A percentile compares a stretch with the other conserved stretches of the same genome.
Conservation (phyloP, 2,797 vertebrate species). For the Fratercula arctica region DNA sequence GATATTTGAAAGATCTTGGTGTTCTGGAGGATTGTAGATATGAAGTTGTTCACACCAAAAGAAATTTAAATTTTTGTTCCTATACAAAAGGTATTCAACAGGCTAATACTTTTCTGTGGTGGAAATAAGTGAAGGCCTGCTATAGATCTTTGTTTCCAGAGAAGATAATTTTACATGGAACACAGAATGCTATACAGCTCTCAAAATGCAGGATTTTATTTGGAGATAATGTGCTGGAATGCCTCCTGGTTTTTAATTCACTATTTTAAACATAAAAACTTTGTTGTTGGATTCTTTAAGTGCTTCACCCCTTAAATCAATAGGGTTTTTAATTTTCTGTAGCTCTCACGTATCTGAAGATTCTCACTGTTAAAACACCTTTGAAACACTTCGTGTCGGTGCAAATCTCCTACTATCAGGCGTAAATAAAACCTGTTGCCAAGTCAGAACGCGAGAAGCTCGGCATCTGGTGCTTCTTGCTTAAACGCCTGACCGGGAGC, state of each 20-base stretch:
- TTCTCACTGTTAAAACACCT: constrained; percentile 10
- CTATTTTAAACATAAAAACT: neutral
- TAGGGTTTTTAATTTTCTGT: neutral
- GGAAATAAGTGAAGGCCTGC: neutral
- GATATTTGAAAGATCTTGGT: neutral
- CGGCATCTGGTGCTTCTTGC: constrained; percentile 11
- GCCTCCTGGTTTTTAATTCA: neutral
- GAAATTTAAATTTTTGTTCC: neutral
- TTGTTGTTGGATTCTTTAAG: neutral
- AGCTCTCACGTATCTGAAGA: neutral
- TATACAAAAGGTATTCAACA: neutral
- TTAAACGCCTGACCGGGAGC: neutral
- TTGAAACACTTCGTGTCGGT: neutral
- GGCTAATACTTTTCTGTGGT: neutral
- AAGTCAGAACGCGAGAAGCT: neutral
- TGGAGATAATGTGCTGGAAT: neutral
- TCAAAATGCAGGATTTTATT: neutral
- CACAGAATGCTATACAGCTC: neutral
- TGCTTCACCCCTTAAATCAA: neutral
- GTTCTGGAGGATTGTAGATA: neutral
- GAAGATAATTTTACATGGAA: neutral
- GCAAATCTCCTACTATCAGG: neutral
- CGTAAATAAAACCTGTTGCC: constrained; percentile 31
- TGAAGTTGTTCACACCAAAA: neutral
- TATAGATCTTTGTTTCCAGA: neutral